Conservation (phyloP, 2,797 vertebrate species). For the Meda fulgida region DNA sequence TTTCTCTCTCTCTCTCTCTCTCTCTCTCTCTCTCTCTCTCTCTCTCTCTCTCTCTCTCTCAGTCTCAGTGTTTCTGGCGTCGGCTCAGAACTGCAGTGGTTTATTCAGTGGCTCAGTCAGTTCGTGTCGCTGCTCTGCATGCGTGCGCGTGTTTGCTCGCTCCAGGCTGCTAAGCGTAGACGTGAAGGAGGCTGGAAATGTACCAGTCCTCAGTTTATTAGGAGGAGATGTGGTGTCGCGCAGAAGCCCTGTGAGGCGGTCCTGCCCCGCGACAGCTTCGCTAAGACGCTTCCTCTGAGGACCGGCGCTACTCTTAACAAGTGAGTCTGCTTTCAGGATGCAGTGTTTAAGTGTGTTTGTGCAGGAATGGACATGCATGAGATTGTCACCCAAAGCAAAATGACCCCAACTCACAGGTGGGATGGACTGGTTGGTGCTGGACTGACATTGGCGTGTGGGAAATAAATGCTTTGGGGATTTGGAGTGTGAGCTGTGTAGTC, state of each 20-base stretch:
- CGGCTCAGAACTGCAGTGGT: constrained; percentile 29
- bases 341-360: not conserved
- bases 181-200: not conserved
- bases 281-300: constrained; percentile 30
- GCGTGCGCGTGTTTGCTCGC: not conserved
- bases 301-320: constrained; percentile 20
- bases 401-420: not conserved
- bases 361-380: not conserved
- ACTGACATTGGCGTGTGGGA: not conserved
- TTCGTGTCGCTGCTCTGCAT: constrained; percentile 20
- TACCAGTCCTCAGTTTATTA: not conserved
- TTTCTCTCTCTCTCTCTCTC: constrained; percentile 29
- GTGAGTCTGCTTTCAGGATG: constrained; percentile 42
- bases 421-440: not conserved
- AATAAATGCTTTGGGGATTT: not conserved
- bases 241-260: constrained; percentile 27
- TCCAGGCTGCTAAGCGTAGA: constrained; percentile 12
- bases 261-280: constrained; percentile 10
- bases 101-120: constrained; percentile 29
- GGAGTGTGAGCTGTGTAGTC: not conserved
- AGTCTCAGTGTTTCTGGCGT: constrained; percentile 33
- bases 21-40: not conserved
- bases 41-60: constrained; percentile 38
- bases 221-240: not conserved
- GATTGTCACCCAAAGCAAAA: not conserved